Percentiles rank a stretch among this genome's conserved stretches.
phyloP scores from a whole-genome alignment of 2,113 vertebrate species.

The Oxyura jamaicensis region DNA sequence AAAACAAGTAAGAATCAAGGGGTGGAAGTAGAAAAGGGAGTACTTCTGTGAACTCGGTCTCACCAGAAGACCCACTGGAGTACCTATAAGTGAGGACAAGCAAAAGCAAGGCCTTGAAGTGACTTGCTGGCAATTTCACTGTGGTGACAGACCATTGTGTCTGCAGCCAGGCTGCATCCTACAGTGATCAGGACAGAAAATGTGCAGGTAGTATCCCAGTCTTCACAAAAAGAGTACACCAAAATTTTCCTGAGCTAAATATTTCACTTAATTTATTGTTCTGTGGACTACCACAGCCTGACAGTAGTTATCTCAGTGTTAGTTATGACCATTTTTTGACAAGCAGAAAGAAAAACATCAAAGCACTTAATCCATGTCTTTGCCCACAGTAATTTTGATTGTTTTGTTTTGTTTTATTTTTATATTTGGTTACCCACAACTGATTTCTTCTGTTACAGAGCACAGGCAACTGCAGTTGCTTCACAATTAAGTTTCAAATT shows the following conservation, averaged over 20 bases:
- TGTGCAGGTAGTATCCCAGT: not conserved
- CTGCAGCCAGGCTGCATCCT: not conserved
- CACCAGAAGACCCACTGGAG: not conserved
- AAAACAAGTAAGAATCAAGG: not conserved
- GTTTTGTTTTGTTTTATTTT: not conserved
- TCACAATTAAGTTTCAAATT: conserved; percentile 7
- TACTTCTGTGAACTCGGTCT: fast-evolving
- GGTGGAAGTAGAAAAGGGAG: not conserved
- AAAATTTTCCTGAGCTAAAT: not conserved
- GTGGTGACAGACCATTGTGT: not conserved
- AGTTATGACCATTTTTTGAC: not conserved
- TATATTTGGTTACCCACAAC: not conserved
- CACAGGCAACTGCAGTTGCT: not conserved
- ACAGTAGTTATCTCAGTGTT: not conserved
- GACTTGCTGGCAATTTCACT: not conserved
- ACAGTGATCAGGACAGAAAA: not conserved
- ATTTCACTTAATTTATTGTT: not conserved
- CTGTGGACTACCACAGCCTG: not conserved
- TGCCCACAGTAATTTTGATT: not conserved
- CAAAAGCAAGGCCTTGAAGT: not conserved
- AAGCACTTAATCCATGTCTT: not conserved
- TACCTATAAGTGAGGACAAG: not conserved
- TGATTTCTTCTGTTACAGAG: not conserved
- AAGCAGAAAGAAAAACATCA: not conserved
- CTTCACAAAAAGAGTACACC: not conserved